These are phyloP conservation scores for Chloroceryle inda DNA, from an alignment of 2,797 vertebrate species.

Conservation along the genomic window DNA sequence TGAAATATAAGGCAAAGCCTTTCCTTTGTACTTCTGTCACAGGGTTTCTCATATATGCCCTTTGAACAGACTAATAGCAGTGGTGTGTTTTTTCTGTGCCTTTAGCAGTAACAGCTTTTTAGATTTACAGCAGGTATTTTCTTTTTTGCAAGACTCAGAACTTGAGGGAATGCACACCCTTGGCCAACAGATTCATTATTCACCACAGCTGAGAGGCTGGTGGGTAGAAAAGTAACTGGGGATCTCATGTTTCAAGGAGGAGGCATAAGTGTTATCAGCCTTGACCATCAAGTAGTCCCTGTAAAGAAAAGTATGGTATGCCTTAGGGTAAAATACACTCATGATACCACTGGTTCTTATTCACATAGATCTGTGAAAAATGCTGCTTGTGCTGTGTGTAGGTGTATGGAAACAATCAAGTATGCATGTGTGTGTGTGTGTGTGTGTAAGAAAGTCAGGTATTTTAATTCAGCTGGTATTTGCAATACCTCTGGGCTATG, in stretches of 20 bases:
- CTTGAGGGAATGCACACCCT: neutral
- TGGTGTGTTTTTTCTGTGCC: neutral
- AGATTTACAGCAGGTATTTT: constrained; percentile 22
- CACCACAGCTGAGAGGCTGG: neutral
- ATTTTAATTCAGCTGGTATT: neutral
- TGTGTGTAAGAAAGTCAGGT: neutral
- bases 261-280: neutral
- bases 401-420: neutral
- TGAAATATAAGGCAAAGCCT: neutral
- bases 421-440: neutral
- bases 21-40: neutral
- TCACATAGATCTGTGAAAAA: neutral
- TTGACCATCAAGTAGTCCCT: neutral
- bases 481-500: neutral
- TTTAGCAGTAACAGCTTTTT: constrained; percentile 21
- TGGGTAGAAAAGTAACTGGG: neutral
- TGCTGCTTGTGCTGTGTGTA: neutral
- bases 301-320: neutral
- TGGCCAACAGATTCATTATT: neutral
- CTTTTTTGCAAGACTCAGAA: constrained; percentile 25
- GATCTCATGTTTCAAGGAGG: constrained; percentile 10
- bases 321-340: neutral
- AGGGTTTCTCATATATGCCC: neutral
- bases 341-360: neutral
- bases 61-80: neutral